These are phyloP conservation scores for Tipula helvola DNA, from an alignment of 2,888 invertebrate species.

Conservation along the genomic window DNA sequence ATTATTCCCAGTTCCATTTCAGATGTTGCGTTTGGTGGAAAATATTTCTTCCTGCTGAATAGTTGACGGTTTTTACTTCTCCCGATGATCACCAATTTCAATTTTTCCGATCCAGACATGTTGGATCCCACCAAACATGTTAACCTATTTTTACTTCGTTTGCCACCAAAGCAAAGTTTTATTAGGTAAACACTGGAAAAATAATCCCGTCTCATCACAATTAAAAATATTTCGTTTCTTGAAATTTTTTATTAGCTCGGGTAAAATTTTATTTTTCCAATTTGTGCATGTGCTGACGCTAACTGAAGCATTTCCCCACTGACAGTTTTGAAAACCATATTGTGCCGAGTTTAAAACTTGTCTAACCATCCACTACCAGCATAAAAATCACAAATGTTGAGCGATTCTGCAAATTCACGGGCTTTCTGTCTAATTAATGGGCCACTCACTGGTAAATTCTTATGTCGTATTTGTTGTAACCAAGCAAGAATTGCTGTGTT, in stretches of 20 bases:
- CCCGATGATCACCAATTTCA: constrained; percentile 24
- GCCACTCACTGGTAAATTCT: background rate
- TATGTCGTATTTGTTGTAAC: background rate
- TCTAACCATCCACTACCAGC: constrained; percentile 18
- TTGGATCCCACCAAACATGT: constrained; percentile 23
- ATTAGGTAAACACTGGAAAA: constrained; percentile 22
- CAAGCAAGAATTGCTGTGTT: background rate
- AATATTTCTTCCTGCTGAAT: constrained; percentile 24
- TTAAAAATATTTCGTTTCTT: constrained; percentile 21
- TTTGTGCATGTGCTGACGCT: constrained; percentile 6
- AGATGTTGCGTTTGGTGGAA: constrained; percentile 21
- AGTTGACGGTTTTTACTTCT: constrained; percentile 24
- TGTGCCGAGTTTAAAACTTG: constrained; percentile 16
- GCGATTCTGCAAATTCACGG: background rate
- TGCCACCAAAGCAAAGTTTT: constrained; percentile 23
- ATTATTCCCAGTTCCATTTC: background rate
- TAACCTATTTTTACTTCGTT: constrained; percentile 22
- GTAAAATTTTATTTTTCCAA: constrained; percentile 15
- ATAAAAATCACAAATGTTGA: constrained; percentile 13
- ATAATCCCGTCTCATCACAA: constrained; percentile 23
- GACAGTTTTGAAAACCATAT: background rate
- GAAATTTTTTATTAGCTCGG: constrained; percentile 18
- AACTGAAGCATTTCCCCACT: background rate
- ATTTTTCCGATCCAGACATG: constrained; percentile 25
- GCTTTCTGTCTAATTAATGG: background rate